phyloP scores from a whole-genome alignment of 2,888 invertebrate species.

The Tetrapedia diversipes region DNA sequence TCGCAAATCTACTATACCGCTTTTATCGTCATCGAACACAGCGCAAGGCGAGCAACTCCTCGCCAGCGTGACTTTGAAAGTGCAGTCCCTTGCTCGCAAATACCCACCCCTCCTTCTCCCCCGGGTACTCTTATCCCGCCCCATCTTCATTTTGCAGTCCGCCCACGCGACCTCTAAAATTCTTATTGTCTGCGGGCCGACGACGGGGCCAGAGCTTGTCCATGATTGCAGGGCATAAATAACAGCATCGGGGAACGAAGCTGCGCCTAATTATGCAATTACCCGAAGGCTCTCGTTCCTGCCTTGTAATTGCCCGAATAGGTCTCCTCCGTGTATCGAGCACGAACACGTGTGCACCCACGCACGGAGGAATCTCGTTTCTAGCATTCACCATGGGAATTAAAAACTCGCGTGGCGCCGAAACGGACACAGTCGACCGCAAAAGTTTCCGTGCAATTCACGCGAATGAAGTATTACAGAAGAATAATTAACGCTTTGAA shows the following conservation, averaged over 20 bases:
- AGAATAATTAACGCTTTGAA: too few species aligned
- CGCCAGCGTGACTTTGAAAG: conserved; percentile 17
- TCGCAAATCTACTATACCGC: neutral
- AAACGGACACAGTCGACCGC: too few species aligned
- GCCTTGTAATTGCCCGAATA: conserved; percentile 12
- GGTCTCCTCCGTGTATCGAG: neutral
- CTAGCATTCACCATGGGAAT: conserved; percentile 24
- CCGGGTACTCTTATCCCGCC: neutral
- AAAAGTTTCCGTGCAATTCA: too few species aligned
- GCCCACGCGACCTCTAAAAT: conserved; percentile 6
- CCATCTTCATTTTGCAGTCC: conserved; percentile 11
- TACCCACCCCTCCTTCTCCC: neutral
- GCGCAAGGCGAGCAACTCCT: neutral
- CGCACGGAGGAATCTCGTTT: neutral
- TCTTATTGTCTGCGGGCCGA: neutral
- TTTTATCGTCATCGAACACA: neutral
- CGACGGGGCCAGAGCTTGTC: neutral
- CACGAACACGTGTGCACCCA: neutral
- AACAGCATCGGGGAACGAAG: conserved; percentile 1
- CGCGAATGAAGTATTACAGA: too few species aligned
- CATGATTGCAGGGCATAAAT: conserved; percentile 6
- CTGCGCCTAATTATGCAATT: conserved; percentile 22
- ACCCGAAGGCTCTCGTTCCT: neutral
- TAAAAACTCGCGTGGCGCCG: conserved; percentile 7
- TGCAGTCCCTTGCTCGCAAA: neutral